Conservation (phyloP, 2,797 vertebrate species). For the Brachymystax lenok region DNA sequence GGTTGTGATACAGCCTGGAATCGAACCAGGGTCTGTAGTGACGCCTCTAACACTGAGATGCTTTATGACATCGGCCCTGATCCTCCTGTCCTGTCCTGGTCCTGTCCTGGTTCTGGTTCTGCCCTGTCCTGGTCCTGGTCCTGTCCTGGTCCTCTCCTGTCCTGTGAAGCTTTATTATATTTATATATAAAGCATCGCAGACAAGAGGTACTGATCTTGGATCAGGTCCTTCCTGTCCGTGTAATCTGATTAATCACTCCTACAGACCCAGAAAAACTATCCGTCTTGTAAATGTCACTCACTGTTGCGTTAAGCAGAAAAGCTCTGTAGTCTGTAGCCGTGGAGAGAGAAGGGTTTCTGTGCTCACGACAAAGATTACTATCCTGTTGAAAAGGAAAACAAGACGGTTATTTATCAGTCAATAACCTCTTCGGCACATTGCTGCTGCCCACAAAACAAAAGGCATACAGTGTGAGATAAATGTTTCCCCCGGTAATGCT, state of each 20-base stretch:
- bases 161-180: neutral
- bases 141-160: neutral
- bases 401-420: conserved; percentile 65
- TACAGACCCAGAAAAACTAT: neutral
- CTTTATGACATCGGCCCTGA: neutral
- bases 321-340: conserved; percentile 42
- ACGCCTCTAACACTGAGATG: neutral
- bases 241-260: neutral
- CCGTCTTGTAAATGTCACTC: neutral
- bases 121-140: neutral
- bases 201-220: neutral
- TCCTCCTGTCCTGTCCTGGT: neutral
- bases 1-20: too few relatives aligned
- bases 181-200: neutral
- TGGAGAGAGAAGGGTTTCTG: conserved; percentile 55
- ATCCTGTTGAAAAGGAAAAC: conserved; percentile 67
- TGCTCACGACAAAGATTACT: conserved; percentile 70
- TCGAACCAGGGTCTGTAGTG: too few relatives aligned
- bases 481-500: conserved; percentile 31
- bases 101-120: neutral
- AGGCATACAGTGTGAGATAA: conserved; percentile 34
- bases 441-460: conserved; percentile 40
- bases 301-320: conserved; percentile 3
- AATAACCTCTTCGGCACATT: conserved; percentile 51
- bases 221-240: neutral